Evolutionary conservation across 2,113 vertebrate species (phyloP), one percentile per base, ranked within the genome.

Genomic region (Circaetus gallicus): DNA sequence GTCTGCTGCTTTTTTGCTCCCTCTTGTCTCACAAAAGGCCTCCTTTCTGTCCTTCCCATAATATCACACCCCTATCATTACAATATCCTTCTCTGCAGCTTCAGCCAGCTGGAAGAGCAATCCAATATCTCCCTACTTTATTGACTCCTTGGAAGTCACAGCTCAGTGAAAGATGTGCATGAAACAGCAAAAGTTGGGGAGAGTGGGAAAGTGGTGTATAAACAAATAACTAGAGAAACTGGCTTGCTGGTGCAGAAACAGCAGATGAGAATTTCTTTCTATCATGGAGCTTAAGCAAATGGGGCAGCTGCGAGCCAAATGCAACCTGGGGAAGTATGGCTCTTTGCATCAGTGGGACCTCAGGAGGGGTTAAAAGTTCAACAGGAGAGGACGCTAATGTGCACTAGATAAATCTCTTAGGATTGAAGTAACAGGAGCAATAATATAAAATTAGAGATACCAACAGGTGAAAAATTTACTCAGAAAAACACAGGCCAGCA

Each of bases 401-500:
- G 47, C 3, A 1, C 65, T 36, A 40, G 61, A 84, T 42, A 87
- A 91, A 74, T 59, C 86, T 81, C 82, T 52, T 40, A 47, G 65
- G 82, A 72, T 17, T 82, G 58, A 56, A 82, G 52, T 58, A 93
- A 93, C 49, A 79, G 69, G 47, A 94, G 45, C 76, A 84, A 69
- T 52, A 89, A 82, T 55, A 89, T 22, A 93, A 95, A 90, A 90
- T 71, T 66, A 92, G 90, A 93, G 59, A 84, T 32, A 89, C 2
- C 25, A 72, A 69, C 63, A 86, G 90, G 90, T 93, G 65, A 92
- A 93, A 84, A 61, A 87, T 81, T 76, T 52, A 65, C 80, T 79
- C 31, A 72, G 89, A 63, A 89, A 95, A 95, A 86, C 86, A 84
- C 17, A 93, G 77, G 78, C 36, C 2, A 9, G 70, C 74, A 89